Percentiles rank a stretch among this genome's conserved stretches.
These are phyloP conservation scores for Hypotaenidia philippensis DNA, from an alignment of 2,797 vertebrate genomes.

Conservation along the genomic window DNA sequence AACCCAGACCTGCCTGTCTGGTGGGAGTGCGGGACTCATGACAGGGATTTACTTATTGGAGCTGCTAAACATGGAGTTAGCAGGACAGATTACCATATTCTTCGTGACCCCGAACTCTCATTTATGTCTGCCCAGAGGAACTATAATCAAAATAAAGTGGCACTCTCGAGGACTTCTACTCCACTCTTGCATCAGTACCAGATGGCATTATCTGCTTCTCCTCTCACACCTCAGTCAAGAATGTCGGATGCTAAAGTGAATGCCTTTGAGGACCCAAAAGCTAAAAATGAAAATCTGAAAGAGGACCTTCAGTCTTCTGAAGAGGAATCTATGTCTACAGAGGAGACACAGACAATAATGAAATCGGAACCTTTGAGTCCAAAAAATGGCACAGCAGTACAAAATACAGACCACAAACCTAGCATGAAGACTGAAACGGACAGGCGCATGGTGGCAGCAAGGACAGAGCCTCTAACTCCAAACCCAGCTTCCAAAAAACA, in stretches of 20 bases:
- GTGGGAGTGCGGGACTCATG: conserved; percentile 96
- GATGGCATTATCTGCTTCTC: conserved; percentile 80
- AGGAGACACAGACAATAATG: conserved; percentile 75
- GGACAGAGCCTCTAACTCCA: conserved; percentile 94
- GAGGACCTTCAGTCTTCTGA: conserved; percentile 83
- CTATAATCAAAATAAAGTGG: conserved; percentile 92
- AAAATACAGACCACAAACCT: conserved; percentile 81
- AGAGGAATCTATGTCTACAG: conserved; percentile 84
- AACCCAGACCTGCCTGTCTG: conserved; percentile 95
- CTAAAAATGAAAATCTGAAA: conserved; percentile 78
- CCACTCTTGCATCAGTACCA: conserved; percentile 85
- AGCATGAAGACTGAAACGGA: conserved; percentile 82
- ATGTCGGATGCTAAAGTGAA: conserved; percentile 82
- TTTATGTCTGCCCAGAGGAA: conserved; percentile 94
- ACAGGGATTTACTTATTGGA: conserved; percentile 95
- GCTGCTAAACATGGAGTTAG: conserved; percentile 97
- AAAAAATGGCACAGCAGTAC: conserved; percentile 80
- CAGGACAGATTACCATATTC: conserved; percentile 98
- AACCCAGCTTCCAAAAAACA: conserved; percentile 94
- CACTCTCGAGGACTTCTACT: conserved; percentile 79
- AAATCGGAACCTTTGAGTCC: conserved; percentile 85
- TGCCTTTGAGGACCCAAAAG: conserved; percentile 80
- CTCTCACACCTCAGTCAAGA: conserved; percentile 82
- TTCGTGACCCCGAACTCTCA: conserved; percentile 95
- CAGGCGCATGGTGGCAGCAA: conserved; percentile 92